These are phyloP conservation scores for Capreolus pygargus DNA, from an alignment of 2,113 vertebrate genomes.

Conservation along the genomic window DNA sequence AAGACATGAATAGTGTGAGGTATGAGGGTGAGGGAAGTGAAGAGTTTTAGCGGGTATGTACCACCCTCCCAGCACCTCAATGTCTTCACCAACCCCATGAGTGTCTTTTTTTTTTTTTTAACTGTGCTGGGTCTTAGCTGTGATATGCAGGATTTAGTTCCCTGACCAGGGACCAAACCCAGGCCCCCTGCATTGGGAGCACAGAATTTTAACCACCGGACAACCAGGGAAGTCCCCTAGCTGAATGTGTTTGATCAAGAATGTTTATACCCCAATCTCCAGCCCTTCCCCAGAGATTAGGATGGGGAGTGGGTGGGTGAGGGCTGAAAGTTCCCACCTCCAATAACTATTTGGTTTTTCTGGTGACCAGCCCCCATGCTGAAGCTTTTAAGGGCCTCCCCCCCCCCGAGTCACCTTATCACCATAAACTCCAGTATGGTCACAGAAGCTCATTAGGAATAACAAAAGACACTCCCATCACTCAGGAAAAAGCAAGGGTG, in stretches of 20 bases:
- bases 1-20: too few species aligned
- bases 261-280: neutral
- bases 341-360: neutral
- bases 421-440: neutral
- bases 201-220: neutral
- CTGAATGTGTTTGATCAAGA: neutral
- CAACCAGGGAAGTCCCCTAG: neutral
- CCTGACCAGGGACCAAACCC: neutral
- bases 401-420: neutral
- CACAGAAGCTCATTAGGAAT: neutral
- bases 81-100: fast-evolving
- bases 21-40: fast-evolving
- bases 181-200: neutral
- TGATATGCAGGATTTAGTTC: neutral
- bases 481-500: neutral
- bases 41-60: fast-evolving
- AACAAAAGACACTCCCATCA: neutral
- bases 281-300: neutral
- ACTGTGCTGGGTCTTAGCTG: neutral
- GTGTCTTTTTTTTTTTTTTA: neutral
- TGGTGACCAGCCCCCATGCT: neutral
- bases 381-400: neutral
- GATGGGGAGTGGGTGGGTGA: neutral
- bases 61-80: neutral
- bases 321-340: neutral